A percentile compares a stretch with the other conserved stretches of the same genome.
Evolutionary conservation across 2,888 invertebrate species (phyloP).

Genomic region (Dynastes hyllus): DNA sequence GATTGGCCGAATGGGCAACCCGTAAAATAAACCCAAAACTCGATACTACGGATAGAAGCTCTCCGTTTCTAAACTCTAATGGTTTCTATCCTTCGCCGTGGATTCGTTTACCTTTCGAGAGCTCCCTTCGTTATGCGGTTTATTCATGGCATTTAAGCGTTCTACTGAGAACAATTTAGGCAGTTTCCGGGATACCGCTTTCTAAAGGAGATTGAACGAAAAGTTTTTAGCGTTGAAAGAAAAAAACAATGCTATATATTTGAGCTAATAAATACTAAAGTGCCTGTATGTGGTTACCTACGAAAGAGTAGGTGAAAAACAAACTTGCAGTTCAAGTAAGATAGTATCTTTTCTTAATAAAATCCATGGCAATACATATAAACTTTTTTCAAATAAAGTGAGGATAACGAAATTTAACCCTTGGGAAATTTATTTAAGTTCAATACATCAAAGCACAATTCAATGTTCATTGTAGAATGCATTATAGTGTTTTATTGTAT

Average conservation of each 20-base stretch:
- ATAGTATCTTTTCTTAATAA: too few species aligned
- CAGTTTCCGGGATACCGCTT: slow-evolving; percentile 18
- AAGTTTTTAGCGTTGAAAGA: not conserved
- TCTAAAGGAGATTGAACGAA: slow-evolving; percentile 20
- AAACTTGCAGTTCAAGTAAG: too few species aligned
- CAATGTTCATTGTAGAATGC: too few species aligned
- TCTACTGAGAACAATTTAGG: slow-evolving; percentile 28
- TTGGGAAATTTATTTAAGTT: too few species aligned
- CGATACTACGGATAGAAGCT: slow-evolving; percentile 5
- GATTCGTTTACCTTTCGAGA: slow-evolving; percentile 37
- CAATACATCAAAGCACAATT: too few species aligned
- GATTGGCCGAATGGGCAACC: slow-evolving; percentile 33
- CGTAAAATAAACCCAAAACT: slow-evolving; percentile 39
- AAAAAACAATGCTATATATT: slow-evolving; percentile 12
- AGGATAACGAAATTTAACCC: too few species aligned
- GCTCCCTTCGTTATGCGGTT: slow-evolving; percentile 26
- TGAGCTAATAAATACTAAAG: not conserved
- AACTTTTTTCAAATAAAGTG: too few species aligned
- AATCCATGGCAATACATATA: too few species aligned
- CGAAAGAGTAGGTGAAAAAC: not conserved
- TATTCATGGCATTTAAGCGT: slow-evolving; percentile 39
- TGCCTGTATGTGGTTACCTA: not conserved
- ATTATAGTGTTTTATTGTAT: too few species aligned
- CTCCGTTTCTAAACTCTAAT: slow-evolving; percentile 25
- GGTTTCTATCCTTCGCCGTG: slow-evolving; percentile 25